These are phyloP conservation scores for Actinia equina DNA, from an alignment of 64 coral and sea anemone species.

Conservation along the genomic window DNA sequence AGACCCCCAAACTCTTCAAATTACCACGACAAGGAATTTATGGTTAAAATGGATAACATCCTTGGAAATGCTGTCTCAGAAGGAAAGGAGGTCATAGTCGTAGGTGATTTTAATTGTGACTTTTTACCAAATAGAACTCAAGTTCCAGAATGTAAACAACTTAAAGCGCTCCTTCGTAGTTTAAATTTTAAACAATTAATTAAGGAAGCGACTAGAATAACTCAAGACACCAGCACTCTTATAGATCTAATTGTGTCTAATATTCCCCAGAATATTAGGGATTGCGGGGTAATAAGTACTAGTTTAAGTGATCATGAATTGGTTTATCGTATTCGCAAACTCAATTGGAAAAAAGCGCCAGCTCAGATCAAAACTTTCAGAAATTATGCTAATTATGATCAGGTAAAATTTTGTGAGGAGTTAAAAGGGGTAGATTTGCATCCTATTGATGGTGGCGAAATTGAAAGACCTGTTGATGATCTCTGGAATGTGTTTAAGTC, in stretches of 20 bases:
- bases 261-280: conserved; percentile 20
- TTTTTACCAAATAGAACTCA: conserved; percentile 21
- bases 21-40: conserved; percentile 35
- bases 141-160: conserved; percentile 42
- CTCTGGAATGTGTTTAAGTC: conserved; percentile 25
- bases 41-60: conserved; percentile 8
- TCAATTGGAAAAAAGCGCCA: conserved; percentile 6
- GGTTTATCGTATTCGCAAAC: conserved; percentile 34
- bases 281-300: conserved; percentile 29
- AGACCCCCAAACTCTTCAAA: conserved; percentile 15
- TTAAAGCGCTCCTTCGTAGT: conserved; percentile 21
- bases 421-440: conserved; percentile 2
- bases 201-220: conserved; percentile 30
- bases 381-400: conserved; percentile 11
- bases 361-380: background rate
- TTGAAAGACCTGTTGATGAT: background rate
- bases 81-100: conserved; percentile 24
- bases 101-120: conserved; percentile 56
- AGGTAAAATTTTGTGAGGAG: background rate
- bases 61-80: conserved; percentile 23
- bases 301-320: conserved; percentile 53
- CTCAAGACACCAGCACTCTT: background rate
- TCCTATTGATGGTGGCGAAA: background rate
- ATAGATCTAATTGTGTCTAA: conserved; percentile 41
- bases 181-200: conserved; percentile 44